Evolutionary conservation across 2,113 vertebrate genomes (phyloP).

Genomic region (Echinops telfairi): DNA sequence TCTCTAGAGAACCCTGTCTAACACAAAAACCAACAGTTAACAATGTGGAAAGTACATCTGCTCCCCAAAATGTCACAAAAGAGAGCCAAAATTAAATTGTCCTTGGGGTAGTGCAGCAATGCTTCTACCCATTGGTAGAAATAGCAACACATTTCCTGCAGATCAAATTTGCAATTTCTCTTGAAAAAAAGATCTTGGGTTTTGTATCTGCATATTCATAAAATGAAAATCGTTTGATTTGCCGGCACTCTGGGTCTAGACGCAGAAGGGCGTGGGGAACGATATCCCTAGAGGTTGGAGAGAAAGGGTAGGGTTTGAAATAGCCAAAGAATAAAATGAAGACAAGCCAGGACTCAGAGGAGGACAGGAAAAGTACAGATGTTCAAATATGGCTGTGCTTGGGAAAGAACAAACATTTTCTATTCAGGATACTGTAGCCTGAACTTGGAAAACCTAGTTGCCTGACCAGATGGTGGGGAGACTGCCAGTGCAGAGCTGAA

Average conservation of each 20-base stretch:
- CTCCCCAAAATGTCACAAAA: constrained; percentile 37
- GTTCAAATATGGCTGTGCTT: not conserved
- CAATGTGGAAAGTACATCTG: constrained; percentile 42
- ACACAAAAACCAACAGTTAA: constrained; percentile 41
- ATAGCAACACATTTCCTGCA: constrained; percentile 68
- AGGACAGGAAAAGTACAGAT: not conserved
- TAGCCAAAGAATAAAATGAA: not conserved
- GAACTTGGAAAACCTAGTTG: constrained; percentile 54
- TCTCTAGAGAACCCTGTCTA: no score
- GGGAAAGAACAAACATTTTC: not conserved
- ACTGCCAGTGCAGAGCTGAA: constrained; percentile 48
- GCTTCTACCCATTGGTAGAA: constrained; percentile 33
- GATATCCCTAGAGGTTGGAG: constrained; percentile 58
- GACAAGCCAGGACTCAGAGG: not conserved
- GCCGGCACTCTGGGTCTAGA: constrained; percentile 48
- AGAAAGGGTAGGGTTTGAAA: constrained; percentile 12
- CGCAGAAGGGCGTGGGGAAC: not conserved
- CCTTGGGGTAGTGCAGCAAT: constrained; percentile 64
- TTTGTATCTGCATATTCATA: constrained; percentile 78
- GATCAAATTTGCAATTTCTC: constrained; percentile 70
- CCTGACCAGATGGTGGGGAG: constrained; percentile 65
- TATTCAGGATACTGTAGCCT: not conserved
- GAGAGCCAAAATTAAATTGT: constrained; percentile 48
- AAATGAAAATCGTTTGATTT: constrained; percentile 77
- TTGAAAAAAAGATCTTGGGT: constrained; percentile 76